Evolutionary conservation across 2,888 invertebrate species (phyloP), one percentile per base, ranked within the genome.

Genomic region (Leucoma salicis): DNA sequence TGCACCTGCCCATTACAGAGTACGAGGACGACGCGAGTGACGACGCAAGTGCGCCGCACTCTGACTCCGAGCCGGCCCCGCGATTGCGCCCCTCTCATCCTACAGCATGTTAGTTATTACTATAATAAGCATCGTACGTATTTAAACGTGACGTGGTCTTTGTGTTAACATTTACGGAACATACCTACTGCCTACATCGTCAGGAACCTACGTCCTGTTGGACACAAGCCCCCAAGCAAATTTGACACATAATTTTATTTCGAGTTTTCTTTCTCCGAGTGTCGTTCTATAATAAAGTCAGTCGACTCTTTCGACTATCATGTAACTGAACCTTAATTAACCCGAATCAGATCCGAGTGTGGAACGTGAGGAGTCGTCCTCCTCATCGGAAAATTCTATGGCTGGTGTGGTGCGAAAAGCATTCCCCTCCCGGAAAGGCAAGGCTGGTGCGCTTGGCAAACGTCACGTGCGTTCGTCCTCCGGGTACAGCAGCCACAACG

Each of bases 1-100:
- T 95, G 90, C 95, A 95, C 93, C 94, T 95, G 92, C 95, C 95
- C 91, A 95, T 95, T 94, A 95, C 95, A 93, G 96, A 96, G 91
- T 96, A 96, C 92, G 96, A 96, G 91, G 96, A 96, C 81, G 96
- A 96, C 85, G 94, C 94, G 42, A 91, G 91, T 53, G 91, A 91
- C 58, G 91, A 91, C 69, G 89, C 83, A 21, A 86, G 89, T 68
- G 92, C 91, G 58, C 92, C 92, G 70, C 92, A 80, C 63, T 86
- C 88, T 7, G 90, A 90, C 74, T 85, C 87, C 74, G 90, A 90
- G 68, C 80, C 78, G 38, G 79, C 78, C 38, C 76, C 82, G 25
- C 57, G 86, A 24, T 67, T 84, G 38, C 67, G 85, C 15, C 85
- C 83, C 36, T 65, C 82, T 36, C 89, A 85, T 47, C 83, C 85